phyloP scores from a whole-genome alignment of 37 sponge, comb jelly and placozoan species.

The Halisarca cf. caerulea region DNA sequence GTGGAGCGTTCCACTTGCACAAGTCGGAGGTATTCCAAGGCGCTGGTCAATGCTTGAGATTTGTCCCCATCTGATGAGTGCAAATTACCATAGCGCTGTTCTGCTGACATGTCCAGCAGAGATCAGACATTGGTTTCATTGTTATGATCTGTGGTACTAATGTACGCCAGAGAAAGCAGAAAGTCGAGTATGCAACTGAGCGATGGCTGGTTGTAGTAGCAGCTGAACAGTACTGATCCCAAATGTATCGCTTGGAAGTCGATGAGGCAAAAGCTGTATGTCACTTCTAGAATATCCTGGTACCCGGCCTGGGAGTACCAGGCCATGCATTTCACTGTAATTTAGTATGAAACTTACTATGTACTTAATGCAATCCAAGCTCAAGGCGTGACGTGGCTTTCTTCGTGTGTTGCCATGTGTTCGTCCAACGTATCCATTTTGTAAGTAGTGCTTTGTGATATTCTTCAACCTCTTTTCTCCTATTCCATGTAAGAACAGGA shows the following conservation, averaged over 20 bases:
- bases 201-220: not conserved
- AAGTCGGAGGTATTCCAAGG: constrained; percentile 31
- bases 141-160: constrained; percentile 41
- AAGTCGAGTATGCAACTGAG: constrained; percentile 20
- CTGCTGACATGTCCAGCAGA: constrained; percentile 69
- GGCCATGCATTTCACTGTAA: constrained; percentile 38
- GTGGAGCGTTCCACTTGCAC: constrained; percentile 28
- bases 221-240: constrained; percentile 26
- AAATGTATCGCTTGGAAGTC: constrained; percentile 36
- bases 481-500: not conserved
- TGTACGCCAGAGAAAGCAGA: constrained; percentile 49
- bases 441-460: not conserved
- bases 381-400: constrained; percentile 19
- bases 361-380: not conserved
- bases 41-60: constrained; percentile 11
- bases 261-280: constrained; percentile 51
- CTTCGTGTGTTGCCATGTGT: constrained; percentile 17
- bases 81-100: constrained; percentile 38
- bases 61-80: constrained; percentile 42
- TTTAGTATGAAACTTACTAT: constrained; percentile 24
- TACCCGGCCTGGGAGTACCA: constrained; percentile 51
- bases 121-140: constrained; percentile 54
- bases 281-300: constrained; percentile 58
- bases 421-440: constrained; percentile 13
- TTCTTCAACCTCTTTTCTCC: not conserved